These are phyloP conservation scores for Orthosia gracilis DNA, from an alignment of 2,888 invertebrate species.

Conservation along the genomic window DNA sequence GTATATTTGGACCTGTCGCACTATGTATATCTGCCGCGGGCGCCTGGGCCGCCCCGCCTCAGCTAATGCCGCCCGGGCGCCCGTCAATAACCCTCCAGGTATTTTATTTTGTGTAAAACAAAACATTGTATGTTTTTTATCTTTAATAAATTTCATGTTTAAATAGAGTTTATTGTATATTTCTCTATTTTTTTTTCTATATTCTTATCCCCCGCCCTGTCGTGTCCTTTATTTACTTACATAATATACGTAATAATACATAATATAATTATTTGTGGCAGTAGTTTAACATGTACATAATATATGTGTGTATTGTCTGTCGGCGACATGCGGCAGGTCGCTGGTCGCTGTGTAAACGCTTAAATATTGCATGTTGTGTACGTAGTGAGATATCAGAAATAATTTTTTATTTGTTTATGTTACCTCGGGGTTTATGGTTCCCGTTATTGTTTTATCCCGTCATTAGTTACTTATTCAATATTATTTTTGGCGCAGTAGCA, in stretches of 20 bases:
- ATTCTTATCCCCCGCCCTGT: slow-evolving; percentile 83
- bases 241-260: slow-evolving; percentile 81
- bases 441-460: slow-evolving; percentile 81
- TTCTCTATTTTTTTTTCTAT: slow-evolving; percentile 89
- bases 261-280: slow-evolving; percentile 87
- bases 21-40: slow-evolving; percentile 81
- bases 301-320: slow-evolving; percentile 82
- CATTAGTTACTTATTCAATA: slow-evolving; percentile 77
- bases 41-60: slow-evolving; percentile 74
- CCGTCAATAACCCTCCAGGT: slow-evolving; percentile 84
- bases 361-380: slow-evolving; percentile 87
- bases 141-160: slow-evolving; percentile 91
- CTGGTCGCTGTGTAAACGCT: slow-evolving; percentile 84
- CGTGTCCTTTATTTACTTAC: slow-evolving; percentile 87
- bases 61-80: slow-evolving; percentile 75
- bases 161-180: slow-evolving; percentile 91
- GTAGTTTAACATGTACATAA: slow-evolving; percentile 85
- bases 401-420: slow-evolving; percentile 89
- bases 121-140: slow-evolving; percentile 90
- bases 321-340: slow-evolving; percentile 86
- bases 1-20: slow-evolving; percentile 88
- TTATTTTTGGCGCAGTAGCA: slow-evolving; percentile 79
- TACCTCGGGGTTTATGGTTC: slow-evolving; percentile 82
- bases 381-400: slow-evolving; percentile 83
- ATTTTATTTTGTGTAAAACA: slow-evolving; percentile 91